These are phyloP conservation scores for Burhinus oedicnemus DNA, from an alignment of 2,113 vertebrate species.

Conservation along the genomic window DNA sequence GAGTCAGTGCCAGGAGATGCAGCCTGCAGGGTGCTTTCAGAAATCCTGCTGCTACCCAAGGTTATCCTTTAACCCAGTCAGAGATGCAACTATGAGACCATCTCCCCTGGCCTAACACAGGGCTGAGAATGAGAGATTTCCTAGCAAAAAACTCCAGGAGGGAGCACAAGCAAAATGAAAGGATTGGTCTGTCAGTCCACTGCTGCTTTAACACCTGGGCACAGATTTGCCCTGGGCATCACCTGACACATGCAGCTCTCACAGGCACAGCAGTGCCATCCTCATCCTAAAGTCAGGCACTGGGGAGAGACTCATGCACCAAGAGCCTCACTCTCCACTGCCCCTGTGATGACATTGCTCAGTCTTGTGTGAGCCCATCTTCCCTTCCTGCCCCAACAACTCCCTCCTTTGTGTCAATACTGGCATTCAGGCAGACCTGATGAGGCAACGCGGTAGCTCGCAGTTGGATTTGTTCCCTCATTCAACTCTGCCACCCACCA, in stretches of 20 bases:
- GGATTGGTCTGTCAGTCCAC: neutral
- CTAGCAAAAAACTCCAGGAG: neutral
- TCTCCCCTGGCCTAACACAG: neutral
- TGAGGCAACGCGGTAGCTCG: fast-evolving
- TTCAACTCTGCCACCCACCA: neutral
- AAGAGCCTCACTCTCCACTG: neutral
- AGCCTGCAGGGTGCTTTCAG: neutral
- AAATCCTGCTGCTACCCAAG: neutral
- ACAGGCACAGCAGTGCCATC: neutral
- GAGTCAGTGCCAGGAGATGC: neutral
- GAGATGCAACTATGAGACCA: neutral
- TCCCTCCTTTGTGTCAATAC: neutral
- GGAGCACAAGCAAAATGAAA: neutral
- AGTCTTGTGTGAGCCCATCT: neutral
- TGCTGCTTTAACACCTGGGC: neutral
- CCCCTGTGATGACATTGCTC: neutral
- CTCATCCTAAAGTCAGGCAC: neutral
- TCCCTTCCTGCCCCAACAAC: neutral
- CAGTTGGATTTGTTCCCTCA: neutral
- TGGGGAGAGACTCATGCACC: neutral
- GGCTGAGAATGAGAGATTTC: neutral
- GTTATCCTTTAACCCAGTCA: neutral
- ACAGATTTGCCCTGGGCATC: neutral
- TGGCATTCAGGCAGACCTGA: fast-evolving
- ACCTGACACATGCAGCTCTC: fast-evolving